Evolutionary conservation across 1,140 invertebrate genomes (phyloP), one percentile per base, ranked within the genome.

Genomic region (Drosophila rhopaloa): DNA sequence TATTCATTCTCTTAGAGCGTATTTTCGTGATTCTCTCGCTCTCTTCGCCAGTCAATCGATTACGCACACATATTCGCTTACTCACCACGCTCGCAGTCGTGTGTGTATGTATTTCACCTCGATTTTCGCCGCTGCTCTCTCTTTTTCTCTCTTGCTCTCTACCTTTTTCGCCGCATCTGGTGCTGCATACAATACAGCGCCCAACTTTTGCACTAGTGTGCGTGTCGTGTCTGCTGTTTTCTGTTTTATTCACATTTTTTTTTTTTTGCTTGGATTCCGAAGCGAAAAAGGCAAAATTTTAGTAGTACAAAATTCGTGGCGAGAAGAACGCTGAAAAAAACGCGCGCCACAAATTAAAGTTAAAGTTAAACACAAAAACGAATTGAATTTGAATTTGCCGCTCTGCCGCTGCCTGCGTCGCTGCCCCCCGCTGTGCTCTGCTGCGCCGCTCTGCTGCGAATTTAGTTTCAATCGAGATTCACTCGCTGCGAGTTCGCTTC

Each of bases 261-360:
- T 38, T 51, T 77, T 73, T 82, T 82, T 75, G 70, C 77, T 76
- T 57, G 78, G 40, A 76, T 81, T 86, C 85, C 66, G 59, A 54
- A 75, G 72, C 59, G 53, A 76, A 75, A 74, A 75, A 57, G 53
- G 46, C 73, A 57, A 76, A 51, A 53, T 76, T 63, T 76, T 65
- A 86, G 82, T 86, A 86, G 70, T 70, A 72, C 75, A 61, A 85
- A 85, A 85, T 85, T 79, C 66, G 76, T 88, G 79, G 74, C 76
- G 74, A 85, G 81, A 85, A 78, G 44, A 76, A 51, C 48, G 29
- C 48, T 51, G 48, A 46, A 58, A 32, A 68, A 71, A 58, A 35
- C 66, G 67, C 67, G 51, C 61, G 67, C 37, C 66, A 72, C 60
- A 57, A 71, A 70, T 43, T 48, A 59, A 47, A 47, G 66, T 47